Base-by-base conservation (phyloP, 2,888 invertebrate genomes). In the Ctenicera cuprea region DNA sequence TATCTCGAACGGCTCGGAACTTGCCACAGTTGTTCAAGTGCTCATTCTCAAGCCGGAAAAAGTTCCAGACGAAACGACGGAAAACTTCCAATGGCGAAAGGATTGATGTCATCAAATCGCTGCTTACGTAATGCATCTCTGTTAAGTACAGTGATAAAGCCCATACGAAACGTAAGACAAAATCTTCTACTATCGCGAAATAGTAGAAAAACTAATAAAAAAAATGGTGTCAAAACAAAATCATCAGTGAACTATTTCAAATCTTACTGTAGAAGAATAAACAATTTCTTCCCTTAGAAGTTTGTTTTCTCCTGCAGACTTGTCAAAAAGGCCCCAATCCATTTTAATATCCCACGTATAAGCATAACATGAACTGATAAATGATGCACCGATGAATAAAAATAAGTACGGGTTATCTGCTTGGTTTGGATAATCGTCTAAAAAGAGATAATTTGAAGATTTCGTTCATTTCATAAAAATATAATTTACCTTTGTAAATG, bases 1-100 rank as follows among this genome's bases (percentile, higher is more conserved):
- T 96, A 85, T 96, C 96, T 59, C 96, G 88, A 0, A 96, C 95
- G 8, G 96, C 96, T 85, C 96, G 90, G 89, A 96, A 96, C 87
- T 92, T 92, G 88, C 96, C 96, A 86, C 95, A 96, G 87, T 96
- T 96, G 87, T 96, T 96, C 73, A 96, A 87, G 85, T 96, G 96
- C 84, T 96, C 96, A 87, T 96, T 96, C 87, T 96, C 96, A 79
- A 96, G 87, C 1, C 96, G 95, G 88, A 96, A 95, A 84, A 94
- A 96, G 85, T 96, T 96, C 96, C 96, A 96, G 12, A 96, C 91
- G 85, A 96, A 96, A 43, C 87, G 79, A 57, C 91, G 87, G 84
- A 93, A 92, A 1, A 94, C 92, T 87, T 94, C 94, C 43, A 93
- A 84, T 0, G 92, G 92, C 68, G 93, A 89, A 38, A 92, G 82